Percentiles rank a stretch among this genome's conserved stretches.
These are phyloP conservation scores for Ageneiosus marmoratus DNA, from an alignment of 2,113 vertebrate genomes.

Conservation along the genomic window DNA sequence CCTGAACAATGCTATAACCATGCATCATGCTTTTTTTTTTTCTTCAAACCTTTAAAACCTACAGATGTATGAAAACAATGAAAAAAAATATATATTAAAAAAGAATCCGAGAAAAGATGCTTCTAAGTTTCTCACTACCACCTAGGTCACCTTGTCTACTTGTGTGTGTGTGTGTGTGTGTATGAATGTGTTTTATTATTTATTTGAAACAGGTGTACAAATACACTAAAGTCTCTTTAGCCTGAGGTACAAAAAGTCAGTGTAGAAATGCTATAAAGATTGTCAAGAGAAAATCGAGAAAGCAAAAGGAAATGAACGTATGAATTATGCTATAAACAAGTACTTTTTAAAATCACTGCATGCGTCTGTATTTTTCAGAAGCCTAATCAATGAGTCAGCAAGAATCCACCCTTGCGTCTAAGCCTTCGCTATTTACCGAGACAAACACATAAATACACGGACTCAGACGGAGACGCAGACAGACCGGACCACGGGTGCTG, in stretches of 20 bases:
- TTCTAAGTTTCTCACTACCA: slow-evolving; percentile 26
- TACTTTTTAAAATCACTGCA: neutral
- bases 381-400: slow-evolving; percentile 30
- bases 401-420: slow-evolving; percentile 3
- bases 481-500: slow-evolving; percentile 50
- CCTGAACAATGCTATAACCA: slow-evolving; percentile 49
- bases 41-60: slow-evolving; percentile 38
- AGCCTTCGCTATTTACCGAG: slow-evolving; percentile 15
- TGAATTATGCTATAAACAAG: neutral
- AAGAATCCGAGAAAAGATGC: slow-evolving; percentile 50
- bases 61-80: slow-evolving; percentile 61
- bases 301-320: neutral
- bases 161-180: neutral
- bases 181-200: neutral
- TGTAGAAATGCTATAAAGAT: slow-evolving; percentile 49
- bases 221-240: slow-evolving; percentile 41
- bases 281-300: slow-evolving; percentile 13
- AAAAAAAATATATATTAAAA: slow-evolving; percentile 52
- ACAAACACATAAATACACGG: slow-evolving; percentile 48
- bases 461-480: neutral
- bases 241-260: slow-evolving; percentile 57
- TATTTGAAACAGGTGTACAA: slow-evolving; percentile 36
- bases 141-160: slow-evolving; percentile 3
- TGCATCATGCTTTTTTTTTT: slow-evolving; percentile 61
- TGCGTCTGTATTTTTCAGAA: slow-evolving; percentile 4